Percentiles rank a stretch among this genome's conserved stretches.
Evolutionary conservation across 2,888 invertebrate species (phyloP).

Genomic region (Tipula helvola): DNA sequence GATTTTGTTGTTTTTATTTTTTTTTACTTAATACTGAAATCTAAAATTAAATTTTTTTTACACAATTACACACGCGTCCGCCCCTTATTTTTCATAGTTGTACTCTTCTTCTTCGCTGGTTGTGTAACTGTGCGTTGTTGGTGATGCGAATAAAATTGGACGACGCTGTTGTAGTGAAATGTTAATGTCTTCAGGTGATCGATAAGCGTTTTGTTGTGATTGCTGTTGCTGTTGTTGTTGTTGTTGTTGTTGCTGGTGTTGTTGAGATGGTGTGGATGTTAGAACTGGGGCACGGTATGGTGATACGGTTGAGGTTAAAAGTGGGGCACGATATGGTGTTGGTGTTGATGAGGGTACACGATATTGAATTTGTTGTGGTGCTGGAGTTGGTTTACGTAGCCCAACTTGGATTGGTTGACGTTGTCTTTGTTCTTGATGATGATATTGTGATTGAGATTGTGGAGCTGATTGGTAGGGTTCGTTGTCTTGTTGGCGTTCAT

Average conservation of each 20-base stretch:
- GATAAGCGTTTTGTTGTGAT: slow-evolving; percentile 57
- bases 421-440: slow-evolving; percentile 23
- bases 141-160: slow-evolving; percentile 39
- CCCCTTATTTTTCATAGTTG: slow-evolving; percentile 29
- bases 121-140: slow-evolving; percentile 33
- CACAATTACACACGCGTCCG: not conserved
- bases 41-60: not conserved
- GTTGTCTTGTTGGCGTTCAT: slow-evolving; percentile 36
- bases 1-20: too few species aligned
- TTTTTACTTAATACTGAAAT: not conserved
- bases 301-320: slow-evolving; percentile 24
- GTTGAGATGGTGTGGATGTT: slow-evolving; percentile 27
- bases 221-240: slow-evolving; percentile 24
- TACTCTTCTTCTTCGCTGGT: slow-evolving; percentile 30
- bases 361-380: slow-evolving; percentile 23
- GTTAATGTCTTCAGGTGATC: slow-evolving; percentile 77
- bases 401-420: slow-evolving; percentile 21
- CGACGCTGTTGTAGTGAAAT: slow-evolving; percentile 72
- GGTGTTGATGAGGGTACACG: slow-evolving; percentile 22
- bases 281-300: slow-evolving; percentile 29
- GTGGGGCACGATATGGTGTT: slow-evolving; percentile 23
- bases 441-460: slow-evolving; percentile 21
- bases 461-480: slow-evolving; percentile 31
- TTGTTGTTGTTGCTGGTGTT: slow-evolving; percentile 16
- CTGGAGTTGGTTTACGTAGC: slow-evolving; percentile 27